Base-by-base conservation (phyloP, 1,140 invertebrate genomes). In the Euwallacea fornicatus region DNA sequence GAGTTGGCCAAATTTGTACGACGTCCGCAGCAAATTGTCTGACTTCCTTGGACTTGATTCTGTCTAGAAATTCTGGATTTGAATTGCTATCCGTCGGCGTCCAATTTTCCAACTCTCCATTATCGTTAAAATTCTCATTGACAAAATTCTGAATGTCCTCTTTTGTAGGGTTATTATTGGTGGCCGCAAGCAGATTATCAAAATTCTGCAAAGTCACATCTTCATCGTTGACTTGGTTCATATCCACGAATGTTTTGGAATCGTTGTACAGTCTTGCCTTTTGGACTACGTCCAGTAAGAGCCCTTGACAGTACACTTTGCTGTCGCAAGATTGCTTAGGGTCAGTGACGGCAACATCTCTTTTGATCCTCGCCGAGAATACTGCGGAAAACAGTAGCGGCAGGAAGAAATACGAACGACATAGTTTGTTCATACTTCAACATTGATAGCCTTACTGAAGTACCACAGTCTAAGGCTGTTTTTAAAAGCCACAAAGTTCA, bases 241-340 rank as follows among this genome's bases (percentile, higher is more conserved):
- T 88, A 78, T 96, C 94, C 11, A 96, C 94, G 79, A 95, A 96
- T 0, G 91, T 90, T 83, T 96, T 96, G 8, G 92, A 94, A 77
- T 97, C 94, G 3, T 82, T 80, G 80, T 88, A 93, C 16, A 95
- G 84, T 21, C 85, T 81, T 0, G 90, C 86, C 78, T 87, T 87
- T 81, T 95, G 93, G 21, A 95, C 86, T 13, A 86, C 88, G 69
- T 92, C 87, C 13, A 96, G 83, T 15, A 95, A 83, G 42, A 87
- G 84, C 11, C 93, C 93, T 64, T 89, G 81, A 78, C 94, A 95
- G 82, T 92, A 95, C 70, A 95, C 86, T 6, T 82, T 80, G 66
- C 86, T 88, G 74, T 81, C 84, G 79, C 85, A 86, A 4, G 79
- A 77, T 33, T 73, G 63, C 4, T 9, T 56, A 3, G 42, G 46